Conservation (phyloP, 2,888 invertebrate genomes). For the Chalcis sispes region DNA sequence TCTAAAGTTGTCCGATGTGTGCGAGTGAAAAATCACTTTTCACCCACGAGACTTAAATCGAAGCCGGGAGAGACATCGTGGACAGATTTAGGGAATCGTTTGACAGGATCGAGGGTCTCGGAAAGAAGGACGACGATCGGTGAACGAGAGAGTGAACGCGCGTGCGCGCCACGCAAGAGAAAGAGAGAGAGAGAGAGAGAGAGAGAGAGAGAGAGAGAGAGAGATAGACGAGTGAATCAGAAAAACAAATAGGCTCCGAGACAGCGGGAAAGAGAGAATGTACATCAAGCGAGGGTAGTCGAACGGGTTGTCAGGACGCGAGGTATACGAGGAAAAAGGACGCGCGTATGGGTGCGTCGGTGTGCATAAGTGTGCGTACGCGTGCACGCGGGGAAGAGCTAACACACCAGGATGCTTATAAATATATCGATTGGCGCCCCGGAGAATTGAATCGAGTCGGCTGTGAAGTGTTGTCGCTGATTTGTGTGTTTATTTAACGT, state of each 20-base stretch:
- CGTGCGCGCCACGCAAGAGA: no score
- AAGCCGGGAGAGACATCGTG: neutral
- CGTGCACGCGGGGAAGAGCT: no score
- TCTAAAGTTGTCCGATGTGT: no score
- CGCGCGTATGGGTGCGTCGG: neutral
- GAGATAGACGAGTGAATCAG: no score
- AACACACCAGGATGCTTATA: slow-evolving; percentile 30
- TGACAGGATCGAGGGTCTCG: slow-evolving; percentile 29
- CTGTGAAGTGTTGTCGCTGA: neutral
- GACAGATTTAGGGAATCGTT: slow-evolving; percentile 43
- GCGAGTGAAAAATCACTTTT: no score
- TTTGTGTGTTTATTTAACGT: slow-evolving; percentile 10
- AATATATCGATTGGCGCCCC: slow-evolving; percentile 13
- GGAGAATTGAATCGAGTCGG: no score
- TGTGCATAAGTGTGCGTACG: no score
- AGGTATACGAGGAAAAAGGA: neutral
- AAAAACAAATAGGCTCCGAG: no score
- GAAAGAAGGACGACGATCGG: slow-evolving; percentile 19
- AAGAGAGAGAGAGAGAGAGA: no score
- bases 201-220: neutral
- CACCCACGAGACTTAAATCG: no score
- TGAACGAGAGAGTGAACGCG: no score
- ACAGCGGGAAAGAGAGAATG: no score
- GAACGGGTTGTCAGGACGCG: slow-evolving; percentile 28
- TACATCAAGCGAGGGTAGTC: neutral